Evolutionary conservation across 2,888 invertebrate species (phyloP), one percentile per base, ranked within the genome.

Genomic region (Hirudinaria manillensis): DNA sequence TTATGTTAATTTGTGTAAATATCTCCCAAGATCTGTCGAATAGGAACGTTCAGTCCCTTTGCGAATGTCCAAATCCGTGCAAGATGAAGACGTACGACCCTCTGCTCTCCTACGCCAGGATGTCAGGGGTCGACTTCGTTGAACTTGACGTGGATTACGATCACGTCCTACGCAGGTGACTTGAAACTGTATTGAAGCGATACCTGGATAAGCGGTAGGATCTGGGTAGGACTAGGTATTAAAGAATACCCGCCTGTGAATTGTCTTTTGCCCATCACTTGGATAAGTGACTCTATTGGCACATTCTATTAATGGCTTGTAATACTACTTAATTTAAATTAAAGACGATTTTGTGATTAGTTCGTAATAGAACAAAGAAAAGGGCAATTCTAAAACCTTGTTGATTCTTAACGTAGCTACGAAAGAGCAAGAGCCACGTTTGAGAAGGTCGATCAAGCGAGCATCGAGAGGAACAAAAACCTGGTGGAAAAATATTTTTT

Each of bases 81-180:
- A 45, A 56, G 10, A 67, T 70, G 29, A 55, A 67, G 19, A 75
- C 61, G 19, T 79, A 77, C 56, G 77, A 78, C 68, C 77, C 79
- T 0, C 36, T 74, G 24, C 77, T 79, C 65, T 78, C 78, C 4
- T 79, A 78, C 68, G 77, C 79, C 34, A 74, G 76, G 19, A 77
- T 79, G n/a, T 77, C 79, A 29, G 74, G 67, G 53, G 24, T 77
- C 34, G 70, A 76, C 72, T 72, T 77, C 32, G 75, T 76, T 24
- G 72, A 75, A 13, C 24, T 61, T 16, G 61, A 24, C 29, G 61
- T 24, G 24, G 61, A 61, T 61, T 24, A 27, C 29, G 7, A 61
- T n/a, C 61, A 29, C 6, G 61, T 61, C 61, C 24, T 27, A 1
- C 61, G n/a, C 3, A 61, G 61, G 61, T 61, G 24, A 16, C 13